Percentiles rank a stretch among this genome's conserved stretches.
These are phyloP conservation scores for Channa argus DNA, from an alignment of 2,113 vertebrate species.

Conservation along the genomic window DNA sequence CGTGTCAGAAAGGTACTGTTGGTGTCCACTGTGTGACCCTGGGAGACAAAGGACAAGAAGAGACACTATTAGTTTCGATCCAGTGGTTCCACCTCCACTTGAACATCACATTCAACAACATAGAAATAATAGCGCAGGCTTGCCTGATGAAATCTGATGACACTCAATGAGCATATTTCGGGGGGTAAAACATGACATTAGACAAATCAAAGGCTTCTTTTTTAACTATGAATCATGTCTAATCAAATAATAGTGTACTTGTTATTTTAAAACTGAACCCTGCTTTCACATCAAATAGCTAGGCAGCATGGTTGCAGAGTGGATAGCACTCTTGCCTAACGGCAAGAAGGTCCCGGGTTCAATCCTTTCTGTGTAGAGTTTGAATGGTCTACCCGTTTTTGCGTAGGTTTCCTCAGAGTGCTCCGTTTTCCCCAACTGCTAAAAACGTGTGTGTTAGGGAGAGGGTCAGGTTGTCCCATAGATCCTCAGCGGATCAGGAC, in stretches of 20 bases:
- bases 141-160: constrained; percentile 28
- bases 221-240: constrained; percentile 50
- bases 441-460: too few relatives aligned
- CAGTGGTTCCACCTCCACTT: neutral
- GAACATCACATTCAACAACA: constrained; percentile 25
- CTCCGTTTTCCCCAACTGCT: too few relatives aligned
- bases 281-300: constrained; percentile 29
- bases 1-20: constrained; percentile 93
- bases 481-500: too few relatives aligned
- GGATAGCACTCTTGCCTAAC: too few relatives aligned
- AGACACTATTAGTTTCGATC: constrained; percentile 2
- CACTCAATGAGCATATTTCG: neutral
- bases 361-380: too few relatives aligned
- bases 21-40: constrained; percentile 95
- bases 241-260: constrained; percentile 16
- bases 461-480: too few relatives aligned
- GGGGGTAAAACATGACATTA: constrained; percentile 22
- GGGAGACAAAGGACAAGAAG: constrained; percentile 3
- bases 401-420: too few relatives aligned
- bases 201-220: constrained; percentile 50
- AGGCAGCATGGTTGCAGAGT: too few relatives aligned
- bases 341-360: too few relatives aligned
- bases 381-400: too few relatives aligned
- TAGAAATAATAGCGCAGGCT: constrained; percentile 20
- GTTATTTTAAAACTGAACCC: constrained; percentile 26